These are phyloP conservation scores for Hermodice carunculata DNA, from an alignment of 2,888 invertebrate genomes.

Conservation along the genomic window DNA sequence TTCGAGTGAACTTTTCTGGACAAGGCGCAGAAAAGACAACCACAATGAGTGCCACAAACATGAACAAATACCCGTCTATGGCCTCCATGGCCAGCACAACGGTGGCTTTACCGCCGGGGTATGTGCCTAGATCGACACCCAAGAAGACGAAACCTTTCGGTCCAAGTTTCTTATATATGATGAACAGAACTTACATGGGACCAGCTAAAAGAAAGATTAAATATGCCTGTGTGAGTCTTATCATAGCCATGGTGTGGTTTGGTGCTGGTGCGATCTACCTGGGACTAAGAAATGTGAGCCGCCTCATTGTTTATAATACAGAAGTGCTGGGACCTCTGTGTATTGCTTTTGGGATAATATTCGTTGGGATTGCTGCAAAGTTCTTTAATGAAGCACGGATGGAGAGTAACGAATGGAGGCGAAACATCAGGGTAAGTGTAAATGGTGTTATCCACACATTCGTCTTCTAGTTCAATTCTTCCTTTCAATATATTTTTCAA, in stretches of 20 bases:
- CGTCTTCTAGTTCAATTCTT: no score
- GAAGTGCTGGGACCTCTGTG: constrained; percentile 34
- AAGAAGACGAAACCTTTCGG: constrained; percentile 41
- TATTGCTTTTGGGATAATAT: constrained; percentile 23
- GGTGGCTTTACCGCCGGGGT: constrained; percentile 35
- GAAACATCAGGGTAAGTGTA: constrained; percentile 32
- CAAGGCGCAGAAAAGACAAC: no score
- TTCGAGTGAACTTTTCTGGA: no score
- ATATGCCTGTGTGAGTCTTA: constrained; percentile 28
- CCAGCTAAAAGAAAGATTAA: constrained; percentile 35
- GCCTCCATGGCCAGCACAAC: constrained; percentile 19
- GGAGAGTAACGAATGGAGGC: constrained; percentile 38
- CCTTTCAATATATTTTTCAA: no score
- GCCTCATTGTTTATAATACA: constrained; percentile 34
- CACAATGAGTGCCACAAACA: no score
- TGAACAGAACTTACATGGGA: constrained; percentile 40
- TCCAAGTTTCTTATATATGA: constrained; percentile 30
- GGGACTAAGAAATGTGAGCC: constrained; percentile 32
- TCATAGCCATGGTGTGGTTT: constrained; percentile 31
- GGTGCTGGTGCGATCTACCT: constrained; percentile 29
- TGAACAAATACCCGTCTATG: constrained; percentile 35
- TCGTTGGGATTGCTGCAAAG: constrained; percentile 18
- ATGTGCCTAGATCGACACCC: constrained; percentile 32
- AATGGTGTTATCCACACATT: no score
- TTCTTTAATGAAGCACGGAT: constrained; percentile 29